phyloP scores from a whole-genome alignment of 2,797 vertebrate genomes.

The Parauchenoglanis ngamensis region DNA sequence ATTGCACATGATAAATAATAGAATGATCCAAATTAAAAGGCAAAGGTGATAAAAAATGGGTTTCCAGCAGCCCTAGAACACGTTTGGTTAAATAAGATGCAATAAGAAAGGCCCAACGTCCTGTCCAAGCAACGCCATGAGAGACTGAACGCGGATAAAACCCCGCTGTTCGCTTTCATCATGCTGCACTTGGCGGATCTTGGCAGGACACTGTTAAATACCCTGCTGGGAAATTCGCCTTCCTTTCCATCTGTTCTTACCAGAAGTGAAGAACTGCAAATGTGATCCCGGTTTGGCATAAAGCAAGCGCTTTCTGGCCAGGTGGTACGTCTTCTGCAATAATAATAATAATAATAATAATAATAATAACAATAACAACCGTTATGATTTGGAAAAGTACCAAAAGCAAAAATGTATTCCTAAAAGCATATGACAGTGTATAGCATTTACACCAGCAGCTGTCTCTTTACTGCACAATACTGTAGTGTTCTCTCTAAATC shows the following conservation, averaged over 20 bases:
- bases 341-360: slow-evolving; percentile 48
- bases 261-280: slow-evolving; percentile 62
- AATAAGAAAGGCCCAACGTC: slow-evolving; percentile 22
- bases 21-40: slow-evolving; percentile 17
- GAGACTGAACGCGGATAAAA: slow-evolving; percentile 28
- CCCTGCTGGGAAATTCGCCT: slow-evolving; percentile 65
- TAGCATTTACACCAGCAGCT: slow-evolving; percentile 43
- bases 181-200: slow-evolving; percentile 46
- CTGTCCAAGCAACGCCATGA: slow-evolving; percentile 47
- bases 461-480: slow-evolving; percentile 44
- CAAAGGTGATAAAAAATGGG: slow-evolving; percentile 14
- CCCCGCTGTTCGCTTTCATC: slow-evolving; percentile 37
- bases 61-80: slow-evolving; percentile 45
- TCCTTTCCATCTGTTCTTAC: slow-evolving; percentile 66
- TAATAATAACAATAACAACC: slow-evolving; percentile 21
- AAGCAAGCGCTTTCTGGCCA: slow-evolving; percentile 44
- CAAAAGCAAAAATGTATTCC: slow-evolving; percentile 27
- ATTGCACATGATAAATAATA: slow-evolving; percentile 30
- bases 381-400: slow-evolving; percentile 18
- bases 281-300: slow-evolving; percentile 51
- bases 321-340: slow-evolving; percentile 23
- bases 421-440: slow-evolving; percentile 24
- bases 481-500: slow-evolving; percentile 31
- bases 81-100: slow-evolving; percentile 39
- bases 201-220: slow-evolving; percentile 70